Evolutionary conservation across 1,140 invertebrate species (phyloP).

Genomic region (Mya arenaria): DNA sequence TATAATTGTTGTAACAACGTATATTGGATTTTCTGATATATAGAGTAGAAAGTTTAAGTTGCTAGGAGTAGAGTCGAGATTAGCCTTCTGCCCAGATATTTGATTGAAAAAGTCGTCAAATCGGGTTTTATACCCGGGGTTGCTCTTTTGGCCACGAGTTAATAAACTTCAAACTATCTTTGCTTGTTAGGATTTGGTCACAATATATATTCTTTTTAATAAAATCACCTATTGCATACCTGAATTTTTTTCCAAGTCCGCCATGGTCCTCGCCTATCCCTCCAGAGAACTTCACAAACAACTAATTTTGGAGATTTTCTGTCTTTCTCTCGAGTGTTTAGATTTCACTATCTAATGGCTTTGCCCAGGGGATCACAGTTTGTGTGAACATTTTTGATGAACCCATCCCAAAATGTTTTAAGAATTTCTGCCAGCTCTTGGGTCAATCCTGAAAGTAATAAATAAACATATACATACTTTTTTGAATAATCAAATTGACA

Average conservation of each 20-base stretch:
- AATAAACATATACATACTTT: too few species aligned
- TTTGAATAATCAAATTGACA: too few species aligned
- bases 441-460: too few species aligned
- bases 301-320: not conserved
- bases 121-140: not conserved
- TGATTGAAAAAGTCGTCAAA: not conserved
- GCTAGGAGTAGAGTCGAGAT: too few species aligned
- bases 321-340: not conserved
- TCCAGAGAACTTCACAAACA: slow-evolving; percentile 31
- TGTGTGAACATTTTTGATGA: not conserved
- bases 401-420: not conserved
- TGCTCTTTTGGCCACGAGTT: not conserved
- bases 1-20: too few species aligned
- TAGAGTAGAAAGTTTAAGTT: too few species aligned
- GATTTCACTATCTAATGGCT: slow-evolving; percentile 1
- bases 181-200: not conserved
- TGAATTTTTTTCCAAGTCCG: slow-evolving; percentile 16
- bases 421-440: not conserved
- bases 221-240: not conserved
- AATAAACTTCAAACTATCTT: not conserved
- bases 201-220: not conserved
- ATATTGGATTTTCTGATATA: too few species aligned
- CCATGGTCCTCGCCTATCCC: slow-evolving; percentile 23
- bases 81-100: too few species aligned
- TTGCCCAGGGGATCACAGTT: not conserved